Percentiles rank a stretch among this genome's conserved stretches.
Conservation (phyloP, 2,797 vertebrate genomes). For the Mycteria americana region DNA sequence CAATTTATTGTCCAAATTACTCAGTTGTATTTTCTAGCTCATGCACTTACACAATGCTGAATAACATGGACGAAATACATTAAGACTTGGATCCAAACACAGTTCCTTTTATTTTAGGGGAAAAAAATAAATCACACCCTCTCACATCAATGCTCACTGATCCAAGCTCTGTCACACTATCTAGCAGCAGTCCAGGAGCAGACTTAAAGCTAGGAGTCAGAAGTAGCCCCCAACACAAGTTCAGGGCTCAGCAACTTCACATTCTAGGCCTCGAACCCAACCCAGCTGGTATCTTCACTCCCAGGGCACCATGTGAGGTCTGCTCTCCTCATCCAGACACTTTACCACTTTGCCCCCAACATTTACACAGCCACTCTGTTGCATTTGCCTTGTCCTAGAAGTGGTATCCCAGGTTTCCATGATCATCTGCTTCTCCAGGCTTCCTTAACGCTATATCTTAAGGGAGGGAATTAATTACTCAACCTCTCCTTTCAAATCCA, state of each 20-base stretch:
- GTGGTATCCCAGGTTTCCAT: not conserved
- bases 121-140: not conserved
- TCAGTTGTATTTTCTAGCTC: not conserved
- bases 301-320: not conserved
- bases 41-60: not conserved
- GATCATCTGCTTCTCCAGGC: not conserved
- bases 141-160: not conserved
- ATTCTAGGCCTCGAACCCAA: not conserved
- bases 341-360: not conserved
- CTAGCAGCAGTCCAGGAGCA: not conserved
- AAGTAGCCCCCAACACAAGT: not conserved
- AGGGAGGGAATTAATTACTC: not conserved
- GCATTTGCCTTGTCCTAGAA: not conserved
- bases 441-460: not conserved
- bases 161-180: not conserved
- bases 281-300: not conserved
- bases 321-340: not conserved
- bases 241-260: not conserved
- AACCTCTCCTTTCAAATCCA: not conserved
- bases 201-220: not conserved
- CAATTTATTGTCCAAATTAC: not conserved
- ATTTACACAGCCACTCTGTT: not conserved
- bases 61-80: not conserved
- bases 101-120: not conserved
- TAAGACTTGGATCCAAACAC: not conserved